Evolutionary conservation across 2,113 vertebrate species (phyloP), one percentile per base, ranked within the genome.

Genomic region (Aldabrachelys gigantea): DNA sequence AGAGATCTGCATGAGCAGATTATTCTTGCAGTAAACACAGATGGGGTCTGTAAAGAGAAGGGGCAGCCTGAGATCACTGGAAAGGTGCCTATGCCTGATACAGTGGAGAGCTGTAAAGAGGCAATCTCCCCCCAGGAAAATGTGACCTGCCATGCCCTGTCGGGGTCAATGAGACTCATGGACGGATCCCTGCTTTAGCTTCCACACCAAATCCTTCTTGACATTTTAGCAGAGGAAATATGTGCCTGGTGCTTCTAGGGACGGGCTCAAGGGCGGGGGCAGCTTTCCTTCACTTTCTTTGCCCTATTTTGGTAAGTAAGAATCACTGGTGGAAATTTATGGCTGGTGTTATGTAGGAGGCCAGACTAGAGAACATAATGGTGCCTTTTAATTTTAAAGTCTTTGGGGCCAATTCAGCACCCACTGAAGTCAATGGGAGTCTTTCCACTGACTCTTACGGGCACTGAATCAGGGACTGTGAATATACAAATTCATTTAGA

Each of bases 301-400:
- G 69, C 83, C 87, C 72, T 53, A 0, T 86, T 95, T 72, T 35
- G 83, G 62, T 35, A 5, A 7, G 13, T 22, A 3, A 72, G n/a
- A 50, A 10, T 12, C 49, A 9, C 49, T 0, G 21, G 13, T 80
- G 85, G 47, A 89, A 76, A 59, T 14, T 19, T 24, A 17, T 25
- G 87, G 89, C 80, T 0, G 0, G 10, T 0, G 0, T 50, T n/a
- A 27, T 12, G 19, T 59, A 12, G 19, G 31, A 25, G 3, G 0
- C 8, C 86, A 35, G 52, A 75, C 38, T 50, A 56, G 50, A 1
- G 1, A 6, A n/a, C 44, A 72, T 4, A 13, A 56, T 86, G 44
- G 44, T 27, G 2, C 47, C 10, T 41, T 69, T 9, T 89, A n/a
- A 27, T 75, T 21, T 24, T 78, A 78, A 78, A 47, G 41, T 47